phyloP scores from a whole-genome alignment of 2,113 vertebrate genomes.

The Ivindomyrus marchei region DNA sequence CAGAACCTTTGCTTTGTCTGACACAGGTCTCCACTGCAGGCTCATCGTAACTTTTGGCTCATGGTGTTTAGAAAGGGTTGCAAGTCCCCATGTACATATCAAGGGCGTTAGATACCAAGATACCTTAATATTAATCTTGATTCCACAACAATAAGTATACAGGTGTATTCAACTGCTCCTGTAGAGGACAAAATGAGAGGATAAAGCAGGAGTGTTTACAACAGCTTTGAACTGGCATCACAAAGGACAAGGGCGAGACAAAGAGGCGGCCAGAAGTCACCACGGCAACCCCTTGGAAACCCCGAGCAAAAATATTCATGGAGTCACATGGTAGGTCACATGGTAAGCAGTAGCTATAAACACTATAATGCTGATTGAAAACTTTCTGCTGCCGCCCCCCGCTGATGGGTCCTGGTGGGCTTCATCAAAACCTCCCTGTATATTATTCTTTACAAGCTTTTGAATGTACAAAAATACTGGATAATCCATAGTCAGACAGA shows the following conservation, averaged over 20 bases:
- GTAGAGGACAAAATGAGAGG: background rate
- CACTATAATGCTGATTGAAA: background rate
- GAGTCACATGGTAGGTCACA: no score
- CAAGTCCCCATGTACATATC: background rate
- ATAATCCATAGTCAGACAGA: background rate
- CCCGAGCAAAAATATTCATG: background rate
- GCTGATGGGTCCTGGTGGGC: background rate
- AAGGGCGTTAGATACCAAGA: background rate
- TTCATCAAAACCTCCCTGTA: background rate
- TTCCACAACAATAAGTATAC: background rate
- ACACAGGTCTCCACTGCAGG: background rate
- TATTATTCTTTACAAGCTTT: background rate
- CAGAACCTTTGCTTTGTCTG: background rate
- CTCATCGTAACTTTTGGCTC: background rate
- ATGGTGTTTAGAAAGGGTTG: background rate
- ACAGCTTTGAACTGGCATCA: background rate
- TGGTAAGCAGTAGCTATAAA: no score
- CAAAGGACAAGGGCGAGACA: background rate
- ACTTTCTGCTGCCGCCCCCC: background rate
- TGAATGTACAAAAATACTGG: background rate
- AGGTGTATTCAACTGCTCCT: background rate
- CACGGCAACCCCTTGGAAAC: background rate
- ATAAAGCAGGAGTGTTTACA: background rate
- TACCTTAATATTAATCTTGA: background rate
- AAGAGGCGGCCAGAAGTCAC: background rate